Percentiles rank a stretch among this genome's conserved stretches.
phyloP scores from a whole-genome alignment of 2,888 invertebrate species.

The Criorhina ranunculi region DNA sequence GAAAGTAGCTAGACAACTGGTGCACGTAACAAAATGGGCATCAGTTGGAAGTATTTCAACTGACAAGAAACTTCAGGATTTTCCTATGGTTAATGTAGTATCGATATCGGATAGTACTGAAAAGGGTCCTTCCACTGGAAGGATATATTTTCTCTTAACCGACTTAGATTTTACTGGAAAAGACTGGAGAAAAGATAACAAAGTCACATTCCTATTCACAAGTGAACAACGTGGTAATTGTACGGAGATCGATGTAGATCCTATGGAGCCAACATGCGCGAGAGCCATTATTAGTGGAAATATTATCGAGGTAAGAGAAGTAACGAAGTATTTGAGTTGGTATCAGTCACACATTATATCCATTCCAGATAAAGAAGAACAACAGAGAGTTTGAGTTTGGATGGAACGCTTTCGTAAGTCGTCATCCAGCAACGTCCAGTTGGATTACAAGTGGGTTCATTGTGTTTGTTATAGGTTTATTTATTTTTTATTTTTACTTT shows the following conservation, averaged over 20 bases:
- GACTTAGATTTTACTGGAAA: slow-evolving; percentile 84
- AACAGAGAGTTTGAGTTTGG: slow-evolving; percentile 78
- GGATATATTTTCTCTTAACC: slow-evolving; percentile 82
- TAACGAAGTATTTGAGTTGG: not conserved
- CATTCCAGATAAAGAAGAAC: slow-evolving; percentile 78
- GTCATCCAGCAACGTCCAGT: slow-evolving; percentile 82
- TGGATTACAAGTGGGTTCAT: slow-evolving; percentile 80
- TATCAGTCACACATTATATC: not conserved
- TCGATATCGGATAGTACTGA: slow-evolving; percentile 82
- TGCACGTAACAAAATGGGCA: slow-evolving; percentile 83
- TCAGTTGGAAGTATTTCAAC: slow-evolving; percentile 83
- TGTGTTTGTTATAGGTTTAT: not conserved
- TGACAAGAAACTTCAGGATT: slow-evolving; percentile 79
- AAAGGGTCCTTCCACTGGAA: slow-evolving; percentile 81
- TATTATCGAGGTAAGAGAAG: slow-evolving; percentile 79
- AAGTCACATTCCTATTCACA: slow-evolving; percentile 81
- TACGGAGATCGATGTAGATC: slow-evolving; percentile 80
- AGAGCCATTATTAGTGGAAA: slow-evolving; percentile 82
- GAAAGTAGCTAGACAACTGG: slow-evolving; percentile 82
- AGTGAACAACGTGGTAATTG: slow-evolving; percentile 83
- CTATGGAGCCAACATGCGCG: slow-evolving; percentile 84
- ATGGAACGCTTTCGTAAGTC: slow-evolving; percentile 79
- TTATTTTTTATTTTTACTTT: slow-evolving; percentile 67
- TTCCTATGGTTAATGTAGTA: slow-evolving; percentile 84
- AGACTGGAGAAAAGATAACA: slow-evolving; percentile 82